phyloP scores from a whole-genome alignment of 2,113 vertebrate genomes.

The Holacanthus passer region DNA sequence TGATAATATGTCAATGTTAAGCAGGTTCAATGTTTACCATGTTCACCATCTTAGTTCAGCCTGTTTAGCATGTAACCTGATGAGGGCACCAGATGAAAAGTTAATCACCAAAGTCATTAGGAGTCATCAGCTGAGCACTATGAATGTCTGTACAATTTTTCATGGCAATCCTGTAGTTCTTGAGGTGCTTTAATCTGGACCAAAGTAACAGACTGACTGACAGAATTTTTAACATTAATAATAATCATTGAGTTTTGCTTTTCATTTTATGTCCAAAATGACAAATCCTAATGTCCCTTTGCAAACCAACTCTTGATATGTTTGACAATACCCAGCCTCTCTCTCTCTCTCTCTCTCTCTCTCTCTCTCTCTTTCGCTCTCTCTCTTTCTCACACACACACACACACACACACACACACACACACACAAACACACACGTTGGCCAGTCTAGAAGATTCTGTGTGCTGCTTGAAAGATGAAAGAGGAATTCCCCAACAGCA shows the following conservation, averaged over 20 bases:
- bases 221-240: background rate
- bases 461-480: background rate
- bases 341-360: background rate
- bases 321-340: background rate
- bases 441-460: background rate
- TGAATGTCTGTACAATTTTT: background rate
- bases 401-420: too few species aligned
- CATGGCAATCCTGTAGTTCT: background rate
- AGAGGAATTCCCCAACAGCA: conserved; percentile 20
- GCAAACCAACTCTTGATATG: background rate
- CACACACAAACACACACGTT: background rate
- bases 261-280: too few species aligned
- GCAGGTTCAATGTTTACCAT: background rate
- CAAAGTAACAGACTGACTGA: background rate
- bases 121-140: background rate
- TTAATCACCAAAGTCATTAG: background rate
- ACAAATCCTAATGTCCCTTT: background rate
- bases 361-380: background rate
- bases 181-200: background rate
- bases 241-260: background rate
- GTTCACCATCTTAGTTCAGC: too few species aligned
- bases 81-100: too few species aligned
- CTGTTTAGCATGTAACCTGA: too few species aligned
- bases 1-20: background rate
- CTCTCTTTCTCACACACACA: background rate